Conservation (phyloP, 2,888 invertebrate genomes). For the Congeria kusceri region DNA sequence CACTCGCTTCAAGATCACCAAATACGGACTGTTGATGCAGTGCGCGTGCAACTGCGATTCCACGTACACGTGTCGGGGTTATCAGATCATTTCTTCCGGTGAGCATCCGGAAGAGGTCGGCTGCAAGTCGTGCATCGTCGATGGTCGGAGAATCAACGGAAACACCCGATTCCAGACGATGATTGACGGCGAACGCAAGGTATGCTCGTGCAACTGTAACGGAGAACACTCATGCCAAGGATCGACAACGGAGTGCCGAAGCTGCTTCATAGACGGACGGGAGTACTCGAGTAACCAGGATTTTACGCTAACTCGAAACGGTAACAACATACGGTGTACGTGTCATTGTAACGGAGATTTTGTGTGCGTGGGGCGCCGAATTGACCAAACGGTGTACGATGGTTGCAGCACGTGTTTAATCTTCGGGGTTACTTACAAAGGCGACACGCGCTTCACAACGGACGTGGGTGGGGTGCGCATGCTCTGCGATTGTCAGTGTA, state of each 20-base stretch:
- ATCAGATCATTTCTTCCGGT: slow-evolving; percentile 52
- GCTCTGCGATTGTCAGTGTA: slow-evolving; percentile 76
- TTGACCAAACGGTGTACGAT: neutral
- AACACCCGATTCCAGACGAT: slow-evolving; percentile 68
- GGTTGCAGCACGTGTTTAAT: slow-evolving; percentile 71
- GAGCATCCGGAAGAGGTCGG: slow-evolving; percentile 24
- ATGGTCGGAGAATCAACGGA: slow-evolving; percentile 65
- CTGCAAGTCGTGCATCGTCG: slow-evolving; percentile 69
- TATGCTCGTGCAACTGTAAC: slow-evolving; percentile 63
- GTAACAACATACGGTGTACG: slow-evolving; percentile 37
- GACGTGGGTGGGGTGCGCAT: slow-evolving; percentile 68
- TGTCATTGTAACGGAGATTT: slow-evolving; percentile 64
- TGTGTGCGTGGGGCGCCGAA: slow-evolving; percentile 53
- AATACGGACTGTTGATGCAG: slow-evolving; percentile 58
- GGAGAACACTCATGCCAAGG: slow-evolving; percentile 59
- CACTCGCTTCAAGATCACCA: slow-evolving; percentile 43
- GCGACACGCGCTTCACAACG: slow-evolving; percentile 68
- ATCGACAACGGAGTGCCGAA: slow-evolving; percentile 31
- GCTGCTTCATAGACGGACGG: slow-evolving; percentile 68
- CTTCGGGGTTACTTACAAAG: slow-evolving; percentile 65
- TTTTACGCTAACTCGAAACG: slow-evolving; percentile 60
- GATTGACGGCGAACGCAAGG: slow-evolving; percentile 50
- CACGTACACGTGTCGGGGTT: slow-evolving; percentile 56
- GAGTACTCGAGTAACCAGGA: slow-evolving; percentile 67
- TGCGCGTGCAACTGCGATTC: slow-evolving; percentile 64